These are phyloP conservation scores for Ephestia elutella DNA, from an alignment of 1,140 invertebrate species.

Conservation along the genomic window DNA sequence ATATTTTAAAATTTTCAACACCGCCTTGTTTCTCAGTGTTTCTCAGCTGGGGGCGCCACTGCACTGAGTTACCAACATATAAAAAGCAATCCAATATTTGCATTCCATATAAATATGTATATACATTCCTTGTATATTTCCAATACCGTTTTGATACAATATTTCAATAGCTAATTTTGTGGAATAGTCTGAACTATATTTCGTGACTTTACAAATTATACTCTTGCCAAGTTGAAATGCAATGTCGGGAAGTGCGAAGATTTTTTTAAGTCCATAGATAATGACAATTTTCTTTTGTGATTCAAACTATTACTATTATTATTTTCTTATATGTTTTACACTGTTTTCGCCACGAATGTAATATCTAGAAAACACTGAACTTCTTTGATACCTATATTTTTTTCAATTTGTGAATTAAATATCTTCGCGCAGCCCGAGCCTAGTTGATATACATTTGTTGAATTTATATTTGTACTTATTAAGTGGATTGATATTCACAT, in stretches of 20 bases:
- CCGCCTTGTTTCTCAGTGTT: neutral
- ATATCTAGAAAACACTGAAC: no score
- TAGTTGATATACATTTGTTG: slow-evolving; percentile 49
- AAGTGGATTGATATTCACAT: no score
- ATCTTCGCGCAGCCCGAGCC: neutral
- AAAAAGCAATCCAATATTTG: neutral
- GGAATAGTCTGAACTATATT: neutral
- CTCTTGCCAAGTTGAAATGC: slow-evolving; percentile 4
- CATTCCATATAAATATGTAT: neutral
- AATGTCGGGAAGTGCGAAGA: neutral
- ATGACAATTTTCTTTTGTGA: no score
- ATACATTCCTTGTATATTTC: neutral
- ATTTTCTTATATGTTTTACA: no score
- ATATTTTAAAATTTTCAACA: no score
- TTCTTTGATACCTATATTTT: neutral
- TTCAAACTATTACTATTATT: no score
- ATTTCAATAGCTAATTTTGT: neutral
- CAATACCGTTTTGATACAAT: no score
- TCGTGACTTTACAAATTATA: neutral
- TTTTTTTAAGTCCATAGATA: neutral
- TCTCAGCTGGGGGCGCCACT: neutral
- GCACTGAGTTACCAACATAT: neutral
- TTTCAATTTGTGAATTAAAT: neutral
- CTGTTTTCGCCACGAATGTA: no score
- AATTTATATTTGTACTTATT: slow-evolving; percentile 35